Base-by-base conservation (phyloP, 1,140 invertebrate species). In the Cylas formicarius region DNA sequence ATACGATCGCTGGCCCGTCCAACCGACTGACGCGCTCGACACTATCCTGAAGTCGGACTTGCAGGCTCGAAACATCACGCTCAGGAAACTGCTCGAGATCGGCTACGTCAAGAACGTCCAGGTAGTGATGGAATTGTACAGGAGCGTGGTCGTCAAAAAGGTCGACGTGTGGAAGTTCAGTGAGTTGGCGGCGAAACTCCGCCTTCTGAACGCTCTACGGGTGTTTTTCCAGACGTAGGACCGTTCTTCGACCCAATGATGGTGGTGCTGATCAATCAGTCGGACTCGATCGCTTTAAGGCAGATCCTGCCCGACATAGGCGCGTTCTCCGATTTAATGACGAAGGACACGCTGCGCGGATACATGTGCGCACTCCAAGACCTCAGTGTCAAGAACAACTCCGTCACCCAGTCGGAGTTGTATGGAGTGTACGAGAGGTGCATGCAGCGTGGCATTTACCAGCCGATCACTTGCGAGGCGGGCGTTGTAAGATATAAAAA, bases 191-290 rank as follows among this genome's bases (percentile, higher is more conserved):
- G 11, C 22, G 13, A 8, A 37, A 9, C 17, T 20, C 6, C 10
- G 11, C 5, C 26, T 22, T 9, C 3, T 6, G 16, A 37, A 19
- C 4, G n/a, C 18, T 41, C 16, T n/a, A n/a, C n/a, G n/a, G 8
- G n/a, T 28, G 19, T 28, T 10, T 33, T 48, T 48, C 18, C 26
- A 48, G 46, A 48, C 22, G 33, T 48, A 2, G 22, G 13, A 14
- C 32, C 23, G 1, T 48, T 28, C 33, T 24, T 48, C 10, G 20
- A 48, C 26, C 32, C 36, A 13, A 42, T 48, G 46, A 11, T 48
- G 11, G 11, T 23, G 20, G 11, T 22, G 8, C n/a, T 48, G 1
- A 29, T 48, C 4, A 42, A 35, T 17, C 8, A 16, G n/a, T 6
- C 24, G 10, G 9, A 29, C 31, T 13, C 17, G 6, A 20, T 19